Percentiles rank a stretch among this genome's conserved stretches.
Evolutionary conservation across 2,797 vertebrate genomes (phyloP).

Genomic region (Bucorvus abyssinicus): DNA sequence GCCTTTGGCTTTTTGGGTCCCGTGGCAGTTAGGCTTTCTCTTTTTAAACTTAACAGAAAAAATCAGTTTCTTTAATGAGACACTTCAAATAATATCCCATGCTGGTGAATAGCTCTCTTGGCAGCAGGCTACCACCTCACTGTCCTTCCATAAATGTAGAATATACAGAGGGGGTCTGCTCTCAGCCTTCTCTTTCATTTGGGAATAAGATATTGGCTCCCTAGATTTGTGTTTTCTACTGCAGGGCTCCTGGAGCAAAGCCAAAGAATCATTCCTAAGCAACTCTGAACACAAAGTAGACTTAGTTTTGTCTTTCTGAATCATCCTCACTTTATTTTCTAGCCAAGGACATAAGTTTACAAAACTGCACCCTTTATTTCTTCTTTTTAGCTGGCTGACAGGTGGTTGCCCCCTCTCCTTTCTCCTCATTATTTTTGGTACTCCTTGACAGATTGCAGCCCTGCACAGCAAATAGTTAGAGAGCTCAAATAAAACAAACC

Average conservation of each 20-base stretch:
- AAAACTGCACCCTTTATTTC: neutral
- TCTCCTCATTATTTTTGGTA: neutral
- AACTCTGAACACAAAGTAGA: neutral
- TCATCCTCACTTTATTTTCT: neutral
- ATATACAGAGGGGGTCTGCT: neutral
- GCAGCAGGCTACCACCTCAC: neutral
- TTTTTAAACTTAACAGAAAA: neutral
- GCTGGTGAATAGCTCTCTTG: neutral
- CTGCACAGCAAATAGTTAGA: neutral
- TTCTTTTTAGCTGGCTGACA: neutral
- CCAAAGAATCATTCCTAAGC: neutral
- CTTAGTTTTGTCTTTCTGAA: neutral
- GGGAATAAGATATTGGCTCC: neutral
- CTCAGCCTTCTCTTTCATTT: neutral
- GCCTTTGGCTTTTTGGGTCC: neutral
- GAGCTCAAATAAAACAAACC: neutral
- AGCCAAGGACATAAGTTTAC: neutral
- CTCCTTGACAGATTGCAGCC: neutral
- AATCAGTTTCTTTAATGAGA: neutral
- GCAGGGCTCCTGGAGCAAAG: neutral
- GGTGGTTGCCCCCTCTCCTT: neutral
- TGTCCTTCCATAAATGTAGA: neutral
- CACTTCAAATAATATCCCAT: neutral
- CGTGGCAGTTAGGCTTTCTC: neutral
- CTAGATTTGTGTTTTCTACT: neutral